Evolutionary conservation across 37 sponge, comb jelly and placozoan species (phyloP).

Genomic region (Hexactinellida sp.): DNA sequence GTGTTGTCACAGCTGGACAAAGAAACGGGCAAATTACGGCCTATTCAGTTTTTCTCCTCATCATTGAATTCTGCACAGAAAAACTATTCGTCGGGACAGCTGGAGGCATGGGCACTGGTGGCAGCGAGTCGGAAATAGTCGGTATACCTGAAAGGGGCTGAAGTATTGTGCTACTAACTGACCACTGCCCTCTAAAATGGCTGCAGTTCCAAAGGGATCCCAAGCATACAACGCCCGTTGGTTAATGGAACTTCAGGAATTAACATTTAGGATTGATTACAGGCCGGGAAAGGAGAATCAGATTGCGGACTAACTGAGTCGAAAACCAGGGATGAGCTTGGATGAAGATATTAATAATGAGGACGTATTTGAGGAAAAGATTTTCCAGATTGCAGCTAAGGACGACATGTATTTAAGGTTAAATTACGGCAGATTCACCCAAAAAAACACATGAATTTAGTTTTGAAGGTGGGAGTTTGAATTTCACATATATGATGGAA

Average conservation of each 20-base stretch:
- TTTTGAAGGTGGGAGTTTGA: too few species aligned
- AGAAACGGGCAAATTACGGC: background rate
- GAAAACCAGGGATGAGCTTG: background rate
- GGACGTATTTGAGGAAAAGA: background rate
- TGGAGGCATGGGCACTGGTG: background rate
- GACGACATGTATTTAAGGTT: background rate
- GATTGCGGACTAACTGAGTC: background rate
- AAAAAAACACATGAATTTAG: too few species aligned
- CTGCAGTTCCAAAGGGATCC: background rate
- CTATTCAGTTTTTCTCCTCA: background rate
- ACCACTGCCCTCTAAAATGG: background rate
- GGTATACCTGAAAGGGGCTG: background rate
- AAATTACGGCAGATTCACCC: too few species aligned
- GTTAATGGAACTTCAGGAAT: conserved; percentile 3
- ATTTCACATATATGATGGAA: too few species aligned
- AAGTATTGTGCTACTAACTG: background rate
- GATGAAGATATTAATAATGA: background rate
- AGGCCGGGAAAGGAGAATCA: background rate
- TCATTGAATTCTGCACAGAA: too few species aligned
- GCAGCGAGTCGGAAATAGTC: background rate
- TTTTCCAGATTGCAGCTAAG: background rate
- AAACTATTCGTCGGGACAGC: too few species aligned
- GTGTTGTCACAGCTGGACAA: background rate
- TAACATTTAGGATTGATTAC: background rate
- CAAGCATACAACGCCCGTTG: background rate